phyloP scores from a whole-genome alignment of 2,113 vertebrate species.

The Microtus pennsylvanicus region DNA sequence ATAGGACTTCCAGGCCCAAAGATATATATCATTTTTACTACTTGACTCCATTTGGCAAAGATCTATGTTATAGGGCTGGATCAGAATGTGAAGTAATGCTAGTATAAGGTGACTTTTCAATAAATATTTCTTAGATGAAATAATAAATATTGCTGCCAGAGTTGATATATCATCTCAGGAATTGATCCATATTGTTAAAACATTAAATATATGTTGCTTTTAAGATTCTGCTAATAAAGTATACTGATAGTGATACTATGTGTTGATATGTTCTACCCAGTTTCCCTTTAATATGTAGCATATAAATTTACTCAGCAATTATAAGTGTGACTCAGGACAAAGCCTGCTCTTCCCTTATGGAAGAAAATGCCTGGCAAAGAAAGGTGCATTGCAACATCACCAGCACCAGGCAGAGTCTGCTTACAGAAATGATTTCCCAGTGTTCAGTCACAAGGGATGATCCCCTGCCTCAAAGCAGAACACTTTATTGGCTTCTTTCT shows the following conservation, averaged over 20 bases:
- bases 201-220: background rate
- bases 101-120: background rate
- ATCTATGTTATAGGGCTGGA: background rate
- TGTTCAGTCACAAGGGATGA: background rate
- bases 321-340: background rate
- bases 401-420: background rate
- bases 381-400: background rate
- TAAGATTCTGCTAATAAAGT: background rate
- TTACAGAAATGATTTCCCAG: background rate
- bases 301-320: background rate
- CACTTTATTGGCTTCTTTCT: background rate
- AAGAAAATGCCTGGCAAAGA: background rate
- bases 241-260: background rate
- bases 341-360: rapidly evolving
- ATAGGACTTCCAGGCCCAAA: background rate
- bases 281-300: background rate
- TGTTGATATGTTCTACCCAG: background rate
- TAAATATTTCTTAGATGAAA: background rate
- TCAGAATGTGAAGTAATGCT: background rate
- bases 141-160: background rate
- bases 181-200: background rate
- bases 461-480: background rate
- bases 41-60: background rate
- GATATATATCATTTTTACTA: background rate
- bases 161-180: background rate